These are phyloP conservation scores for Nerophis lumbriciformis DNA, from an alignment of 2,113 vertebrate species.

Conservation along the genomic window DNA sequence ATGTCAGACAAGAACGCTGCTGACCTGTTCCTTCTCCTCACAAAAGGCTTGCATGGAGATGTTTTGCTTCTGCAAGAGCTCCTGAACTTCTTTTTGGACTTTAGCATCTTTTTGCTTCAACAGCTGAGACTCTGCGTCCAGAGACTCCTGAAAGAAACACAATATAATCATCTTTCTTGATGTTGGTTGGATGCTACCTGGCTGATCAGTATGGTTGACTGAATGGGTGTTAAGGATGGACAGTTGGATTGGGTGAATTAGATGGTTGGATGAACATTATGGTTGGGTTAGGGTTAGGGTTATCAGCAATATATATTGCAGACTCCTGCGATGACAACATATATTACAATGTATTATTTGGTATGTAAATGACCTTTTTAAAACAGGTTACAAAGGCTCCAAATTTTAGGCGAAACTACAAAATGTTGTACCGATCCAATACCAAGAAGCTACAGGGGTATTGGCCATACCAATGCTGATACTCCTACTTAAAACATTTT, in stretches of 20 bases:
- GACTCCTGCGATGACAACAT: too few species aligned
- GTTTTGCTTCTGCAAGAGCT: neutral
- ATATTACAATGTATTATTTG: too few species aligned
- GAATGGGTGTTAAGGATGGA: neutral
- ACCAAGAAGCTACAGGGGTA: too few species aligned
- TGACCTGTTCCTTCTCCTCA: slow-evolving; percentile 78
- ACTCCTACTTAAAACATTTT: too few species aligned
- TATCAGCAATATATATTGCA: too few species aligned
- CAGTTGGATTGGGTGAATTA: neutral
- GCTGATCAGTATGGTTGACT: neutral
- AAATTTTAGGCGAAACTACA: too few species aligned
- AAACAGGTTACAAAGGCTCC: too few species aligned
- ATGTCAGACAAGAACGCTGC: neutral
- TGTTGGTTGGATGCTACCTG: neutral
- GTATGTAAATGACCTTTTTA: too few species aligned
- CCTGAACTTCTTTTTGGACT: slow-evolving; percentile 62
- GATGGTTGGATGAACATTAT: neutral
- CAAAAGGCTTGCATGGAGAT: slow-evolving; percentile 56
- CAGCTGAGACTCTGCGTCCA: slow-evolving; percentile 66
- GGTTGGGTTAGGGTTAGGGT: too few species aligned
- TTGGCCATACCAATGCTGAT: too few species aligned
- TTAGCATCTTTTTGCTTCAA: slow-evolving; percentile 74
- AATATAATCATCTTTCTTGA: neutral
- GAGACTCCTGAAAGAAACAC: slow-evolving; percentile 64
- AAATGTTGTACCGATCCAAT: too few species aligned